Evolutionary conservation across 2,888 invertebrate genomes (phyloP).

Genomic region (Rhagium mordax): DNA sequence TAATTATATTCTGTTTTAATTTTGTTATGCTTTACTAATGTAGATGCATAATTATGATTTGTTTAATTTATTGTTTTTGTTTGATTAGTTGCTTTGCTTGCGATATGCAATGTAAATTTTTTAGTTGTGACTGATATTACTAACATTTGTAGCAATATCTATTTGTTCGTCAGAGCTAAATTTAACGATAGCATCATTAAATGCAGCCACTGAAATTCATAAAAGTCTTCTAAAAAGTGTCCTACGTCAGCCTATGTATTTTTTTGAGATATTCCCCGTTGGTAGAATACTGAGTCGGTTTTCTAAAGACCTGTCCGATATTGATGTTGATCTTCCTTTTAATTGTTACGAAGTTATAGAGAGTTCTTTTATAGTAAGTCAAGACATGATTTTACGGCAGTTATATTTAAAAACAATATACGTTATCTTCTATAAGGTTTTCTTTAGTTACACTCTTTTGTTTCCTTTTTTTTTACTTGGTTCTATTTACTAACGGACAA

Average conservation of each 20-base stretch:
- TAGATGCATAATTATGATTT: conserved; percentile 15
- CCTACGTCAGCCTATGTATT: conserved; percentile 77
- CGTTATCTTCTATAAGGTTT: conserved; percentile 15
- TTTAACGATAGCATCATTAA: conserved; percentile 74
- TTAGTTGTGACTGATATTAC: conserved; percentile 23
- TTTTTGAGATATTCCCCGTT: conserved; percentile 80
- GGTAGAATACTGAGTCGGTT: conserved; percentile 81
- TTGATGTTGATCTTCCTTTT: conserved; percentile 76
- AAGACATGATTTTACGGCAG: conserved; percentile 24
- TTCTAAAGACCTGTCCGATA: conserved; percentile 78
- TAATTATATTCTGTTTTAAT: conserved; percentile 12
- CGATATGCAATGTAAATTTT: conserved; percentile 28
- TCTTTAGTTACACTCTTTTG: not conserved
- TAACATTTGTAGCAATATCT: conserved; percentile 70
- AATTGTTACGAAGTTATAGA: conserved; percentile 69
- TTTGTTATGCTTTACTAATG: conserved; percentile 23
- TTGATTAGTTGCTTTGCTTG: conserved; percentile 33
- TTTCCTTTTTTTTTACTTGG: not conserved
- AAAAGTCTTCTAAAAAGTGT: conserved; percentile 73
- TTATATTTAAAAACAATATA: conserved; percentile 30
- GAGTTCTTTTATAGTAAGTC: conserved; percentile 68
- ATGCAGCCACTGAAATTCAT: conserved; percentile 76
- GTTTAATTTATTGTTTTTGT: conserved; percentile 36
- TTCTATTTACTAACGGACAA: not conserved
- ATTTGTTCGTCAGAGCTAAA: conserved; percentile 72